phyloP scores from a whole-genome alignment of 2,113 vertebrate genomes.

The Geococcyx californianus region DNA sequence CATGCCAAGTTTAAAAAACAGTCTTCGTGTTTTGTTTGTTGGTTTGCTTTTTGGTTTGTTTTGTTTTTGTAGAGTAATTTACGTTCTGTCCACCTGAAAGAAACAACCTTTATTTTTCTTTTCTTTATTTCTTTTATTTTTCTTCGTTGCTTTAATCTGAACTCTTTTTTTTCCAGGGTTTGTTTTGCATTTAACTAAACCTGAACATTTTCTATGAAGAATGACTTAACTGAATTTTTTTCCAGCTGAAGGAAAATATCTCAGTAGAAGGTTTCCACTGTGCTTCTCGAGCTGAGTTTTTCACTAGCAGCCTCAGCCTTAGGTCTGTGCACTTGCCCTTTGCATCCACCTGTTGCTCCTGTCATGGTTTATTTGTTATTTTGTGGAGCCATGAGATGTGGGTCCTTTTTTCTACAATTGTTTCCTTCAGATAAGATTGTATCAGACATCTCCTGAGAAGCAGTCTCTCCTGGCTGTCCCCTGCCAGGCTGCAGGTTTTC shows the following conservation, averaged over 20 bases:
- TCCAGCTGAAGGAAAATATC: neutral
- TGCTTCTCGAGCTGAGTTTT: neutral
- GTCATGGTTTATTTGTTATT: neutral
- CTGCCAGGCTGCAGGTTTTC: neutral
- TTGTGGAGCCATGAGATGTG: neutral
- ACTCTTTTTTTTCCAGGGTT: neutral
- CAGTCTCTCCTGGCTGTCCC: neutral
- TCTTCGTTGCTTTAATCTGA: neutral
- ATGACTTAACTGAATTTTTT: neutral
- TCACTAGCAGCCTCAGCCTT: neutral
- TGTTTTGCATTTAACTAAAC: neutral
- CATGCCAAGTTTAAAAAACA: neutral
- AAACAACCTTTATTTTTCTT: neutral
- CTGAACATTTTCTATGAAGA: neutral
- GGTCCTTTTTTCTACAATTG: neutral
- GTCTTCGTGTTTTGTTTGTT: neutral
- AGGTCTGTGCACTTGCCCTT: neutral
- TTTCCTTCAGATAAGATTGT: neutral
- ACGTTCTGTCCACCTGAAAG: neutral
- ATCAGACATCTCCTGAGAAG: neutral
- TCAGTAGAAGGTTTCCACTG: neutral
- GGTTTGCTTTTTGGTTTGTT: too few species aligned
- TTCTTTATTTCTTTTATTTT: neutral
- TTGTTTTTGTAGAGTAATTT: neutral
- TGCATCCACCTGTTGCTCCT: neutral